phyloP scores from a whole-genome alignment of 1,140 invertebrate species.

The Pteromalus puparum region DNA sequence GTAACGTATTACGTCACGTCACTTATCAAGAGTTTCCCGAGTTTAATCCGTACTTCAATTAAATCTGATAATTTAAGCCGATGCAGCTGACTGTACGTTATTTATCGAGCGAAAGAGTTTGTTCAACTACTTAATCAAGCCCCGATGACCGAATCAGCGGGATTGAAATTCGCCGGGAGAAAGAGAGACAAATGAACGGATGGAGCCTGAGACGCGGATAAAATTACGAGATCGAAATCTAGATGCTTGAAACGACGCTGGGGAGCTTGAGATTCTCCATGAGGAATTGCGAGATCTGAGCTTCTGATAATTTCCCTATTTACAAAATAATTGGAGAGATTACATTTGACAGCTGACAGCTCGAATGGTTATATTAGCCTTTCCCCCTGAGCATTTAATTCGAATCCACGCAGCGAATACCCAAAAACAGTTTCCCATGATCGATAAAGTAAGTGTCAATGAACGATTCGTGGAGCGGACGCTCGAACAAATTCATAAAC shows the following conservation, averaged over 20 bases:
- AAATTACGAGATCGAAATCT: slow-evolving; percentile 33
- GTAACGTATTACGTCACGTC: no score
- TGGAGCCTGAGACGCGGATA: neutral
- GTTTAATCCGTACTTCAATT: no score
- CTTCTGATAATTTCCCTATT: slow-evolving; percentile 12
- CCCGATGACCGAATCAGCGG: neutral
- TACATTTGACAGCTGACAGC: slow-evolving; percentile 6
- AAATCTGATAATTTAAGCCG: no score
- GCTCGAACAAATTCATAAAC: neutral
- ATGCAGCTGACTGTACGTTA: no score
- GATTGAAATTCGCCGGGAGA: neutral
- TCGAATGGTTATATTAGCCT: neutral
- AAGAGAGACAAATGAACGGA: neutral
- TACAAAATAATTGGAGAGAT: slow-evolving; percentile 19
- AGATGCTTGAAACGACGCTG: neutral
- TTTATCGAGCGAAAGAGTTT: no score
- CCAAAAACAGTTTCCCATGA: no score
- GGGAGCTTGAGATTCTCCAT: neutral
- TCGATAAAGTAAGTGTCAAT: no score
- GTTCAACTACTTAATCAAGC: neutral
- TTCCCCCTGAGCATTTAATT: neutral
- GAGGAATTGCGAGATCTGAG: slow-evolving; percentile 5
- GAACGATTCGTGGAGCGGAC: no score
- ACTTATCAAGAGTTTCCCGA: no score
- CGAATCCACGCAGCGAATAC: no score